Evolutionary conservation across 2,888 invertebrate species (phyloP).

Genomic region (Rotaria macrura): DNA sequence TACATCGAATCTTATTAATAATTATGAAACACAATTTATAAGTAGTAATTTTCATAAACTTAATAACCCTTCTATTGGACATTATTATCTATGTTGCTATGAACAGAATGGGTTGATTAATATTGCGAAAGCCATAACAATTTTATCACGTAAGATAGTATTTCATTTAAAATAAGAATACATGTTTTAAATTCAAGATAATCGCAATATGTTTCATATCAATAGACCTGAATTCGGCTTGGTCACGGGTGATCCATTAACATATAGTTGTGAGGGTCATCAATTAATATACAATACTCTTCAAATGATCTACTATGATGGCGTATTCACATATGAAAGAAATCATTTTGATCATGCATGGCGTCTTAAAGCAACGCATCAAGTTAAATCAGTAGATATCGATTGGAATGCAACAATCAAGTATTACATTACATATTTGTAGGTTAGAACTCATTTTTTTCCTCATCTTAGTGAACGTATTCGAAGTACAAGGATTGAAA

Average conservation of each 20-base stretch:
- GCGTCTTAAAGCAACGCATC: background rate
- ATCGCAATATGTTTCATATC: background rate
- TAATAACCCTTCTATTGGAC: background rate
- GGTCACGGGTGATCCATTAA: background rate
- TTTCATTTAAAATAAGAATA: no score
- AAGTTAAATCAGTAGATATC: background rate
- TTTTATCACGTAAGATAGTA: background rate
- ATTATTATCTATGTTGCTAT: constrained; percentile 3
- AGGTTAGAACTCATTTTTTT: background rate
- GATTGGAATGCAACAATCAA: background rate
- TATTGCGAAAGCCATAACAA: background rate
- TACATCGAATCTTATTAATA: background rate
- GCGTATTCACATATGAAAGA: background rate
- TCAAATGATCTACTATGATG: background rate
- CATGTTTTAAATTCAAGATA: background rate
- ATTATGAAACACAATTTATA: constrained; percentile 5
- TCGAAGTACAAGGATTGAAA: background rate
- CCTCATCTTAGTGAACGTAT: background rate
- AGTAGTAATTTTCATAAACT: background rate
- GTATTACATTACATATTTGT: background rate
- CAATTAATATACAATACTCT: background rate
- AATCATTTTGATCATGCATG: background rate
- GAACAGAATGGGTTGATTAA: background rate
- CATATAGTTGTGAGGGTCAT: background rate
- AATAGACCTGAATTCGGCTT: background rate